A percentile compares a stretch with the other conserved stretches of the same genome.
phyloP scores from a whole-genome alignment of 2,888 invertebrate species.

The Drosophila pseudotakahashii region DNA sequence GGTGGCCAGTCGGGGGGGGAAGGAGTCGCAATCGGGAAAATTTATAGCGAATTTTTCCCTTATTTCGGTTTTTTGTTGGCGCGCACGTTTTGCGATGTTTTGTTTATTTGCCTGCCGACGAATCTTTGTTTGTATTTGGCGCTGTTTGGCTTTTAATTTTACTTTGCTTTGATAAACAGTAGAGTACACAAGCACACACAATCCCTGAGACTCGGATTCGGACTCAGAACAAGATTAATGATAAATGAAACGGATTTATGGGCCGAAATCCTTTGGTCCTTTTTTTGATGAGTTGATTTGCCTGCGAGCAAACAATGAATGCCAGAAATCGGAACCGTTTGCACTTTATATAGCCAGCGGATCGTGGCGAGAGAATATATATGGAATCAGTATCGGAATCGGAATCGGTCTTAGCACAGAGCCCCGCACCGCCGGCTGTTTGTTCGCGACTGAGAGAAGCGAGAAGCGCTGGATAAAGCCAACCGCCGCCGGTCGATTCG shows the following conservation, averaged over 20 bases:
- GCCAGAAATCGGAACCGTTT: slow-evolving; percentile 60
- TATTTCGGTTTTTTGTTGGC: slow-evolving; percentile 47
- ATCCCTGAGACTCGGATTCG: neutral
- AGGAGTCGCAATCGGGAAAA: slow-evolving; percentile 10
- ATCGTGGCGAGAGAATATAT: slow-evolving; percentile 23
- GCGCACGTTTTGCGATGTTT: slow-evolving; percentile 57
- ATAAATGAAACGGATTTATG: slow-evolving; percentile 34
- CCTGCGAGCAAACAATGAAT: slow-evolving; percentile 73
- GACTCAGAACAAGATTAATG: slow-evolving; percentile 10
- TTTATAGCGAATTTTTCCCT: slow-evolving; percentile 42
- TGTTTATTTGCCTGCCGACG: slow-evolving; percentile 54
- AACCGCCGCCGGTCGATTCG: slow-evolving; percentile 9
- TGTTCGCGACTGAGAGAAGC: slow-evolving; percentile 39
- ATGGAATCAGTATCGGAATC: slow-evolving; percentile 1
- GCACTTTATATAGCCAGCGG: slow-evolving; percentile 64
- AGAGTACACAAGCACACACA: slow-evolving; percentile 23
- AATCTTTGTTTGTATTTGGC: slow-evolving; percentile 54
- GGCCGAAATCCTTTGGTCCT: slow-evolving; percentile 5
- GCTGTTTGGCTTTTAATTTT: slow-evolving; percentile 54
- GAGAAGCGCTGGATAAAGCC: slow-evolving; percentile 33
- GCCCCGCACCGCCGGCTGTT: slow-evolving; percentile 32
- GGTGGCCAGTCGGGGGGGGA: neutral
- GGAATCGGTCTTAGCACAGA: slow-evolving; percentile 13
- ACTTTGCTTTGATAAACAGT: slow-evolving; percentile 51
- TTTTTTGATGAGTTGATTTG: slow-evolving; percentile 43